Conservation (phyloP, 2,888 invertebrate genomes). For the Agrochola macilenta region DNA sequence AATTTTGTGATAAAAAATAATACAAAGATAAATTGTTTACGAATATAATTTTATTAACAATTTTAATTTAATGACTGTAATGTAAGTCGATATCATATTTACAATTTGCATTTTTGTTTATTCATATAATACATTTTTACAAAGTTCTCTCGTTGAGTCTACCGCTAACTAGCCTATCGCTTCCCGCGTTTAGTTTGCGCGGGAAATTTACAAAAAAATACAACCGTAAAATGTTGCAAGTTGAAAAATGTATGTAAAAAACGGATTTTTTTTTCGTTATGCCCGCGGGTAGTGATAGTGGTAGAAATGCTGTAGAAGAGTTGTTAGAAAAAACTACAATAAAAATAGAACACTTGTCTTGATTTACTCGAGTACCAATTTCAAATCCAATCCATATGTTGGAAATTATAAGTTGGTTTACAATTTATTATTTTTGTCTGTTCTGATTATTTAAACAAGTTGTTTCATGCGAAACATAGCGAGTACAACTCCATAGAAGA, state of each 20-base stretch:
- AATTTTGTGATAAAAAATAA: slow-evolving; percentile 68
- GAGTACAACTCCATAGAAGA: neutral
- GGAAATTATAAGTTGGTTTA: neutral
- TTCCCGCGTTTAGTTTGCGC: slow-evolving; percentile 55
- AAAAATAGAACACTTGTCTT: slow-evolving; percentile 7
- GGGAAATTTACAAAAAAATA: slow-evolving; percentile 69
- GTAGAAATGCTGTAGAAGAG: slow-evolving; percentile 61
- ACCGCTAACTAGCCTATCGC: slow-evolving; percentile 66
- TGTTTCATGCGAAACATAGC: slow-evolving; percentile 1
- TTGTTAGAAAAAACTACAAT: neutral
- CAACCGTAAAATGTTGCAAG: slow-evolving; percentile 58
- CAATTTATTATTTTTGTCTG: slow-evolving; percentile 4
- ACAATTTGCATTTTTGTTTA: slow-evolving; percentile 84
- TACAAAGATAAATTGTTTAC: slow-evolving; percentile 86
- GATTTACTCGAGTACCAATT: slow-evolving; percentile 3
- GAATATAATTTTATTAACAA: slow-evolving; percentile 91
- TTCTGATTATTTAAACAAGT: slow-evolving; percentile 10
- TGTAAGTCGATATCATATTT: slow-evolving; percentile 90
- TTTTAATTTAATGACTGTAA: slow-evolving; percentile 90
- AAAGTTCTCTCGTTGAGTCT: slow-evolving; percentile 81
- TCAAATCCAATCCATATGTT: neutral
- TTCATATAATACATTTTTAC: slow-evolving; percentile 88
- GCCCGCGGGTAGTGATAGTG: slow-evolving; percentile 26
- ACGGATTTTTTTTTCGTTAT: slow-evolving; percentile 38
- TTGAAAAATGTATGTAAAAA: slow-evolving; percentile 58